Conservation (phyloP, 2,113 vertebrate genomes). For the Muntiacus reevesi region DNA sequence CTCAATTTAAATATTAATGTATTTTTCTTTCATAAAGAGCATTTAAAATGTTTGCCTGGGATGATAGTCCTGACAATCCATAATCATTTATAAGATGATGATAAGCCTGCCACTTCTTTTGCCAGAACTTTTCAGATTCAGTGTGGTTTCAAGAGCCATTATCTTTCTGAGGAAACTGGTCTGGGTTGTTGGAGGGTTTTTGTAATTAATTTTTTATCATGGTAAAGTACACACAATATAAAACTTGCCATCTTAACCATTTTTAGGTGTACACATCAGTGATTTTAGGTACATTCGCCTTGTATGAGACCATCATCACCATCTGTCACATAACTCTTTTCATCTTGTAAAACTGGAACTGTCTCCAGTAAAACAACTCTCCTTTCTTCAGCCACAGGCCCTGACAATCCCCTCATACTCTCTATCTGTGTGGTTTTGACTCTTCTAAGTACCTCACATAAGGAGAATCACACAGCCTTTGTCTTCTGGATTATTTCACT, state of each 20-base stretch:
- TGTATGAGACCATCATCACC: neutral
- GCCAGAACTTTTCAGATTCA: neutral
- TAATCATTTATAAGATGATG: neutral
- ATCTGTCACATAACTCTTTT: no score
- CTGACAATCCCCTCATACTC: no score
- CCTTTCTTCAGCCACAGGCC: no score
- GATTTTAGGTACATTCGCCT: no score
- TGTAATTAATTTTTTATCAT: neutral
- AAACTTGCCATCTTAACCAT: neutral
- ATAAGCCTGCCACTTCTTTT: neutral
- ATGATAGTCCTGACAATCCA: neutral
- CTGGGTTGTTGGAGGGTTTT: neutral
- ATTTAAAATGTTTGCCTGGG: neutral
- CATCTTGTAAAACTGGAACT: neutral
- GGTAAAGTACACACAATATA: neutral
- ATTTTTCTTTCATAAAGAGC: neutral
- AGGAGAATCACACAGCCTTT: neutral
- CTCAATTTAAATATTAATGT: neutral
- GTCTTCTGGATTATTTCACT: neutral
- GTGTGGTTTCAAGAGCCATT: neutral
- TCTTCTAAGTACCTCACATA: neutral
- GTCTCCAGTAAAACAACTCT: no score
- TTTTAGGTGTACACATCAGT: no score
- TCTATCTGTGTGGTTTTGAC: neutral
- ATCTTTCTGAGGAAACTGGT: neutral